Base-by-base conservation (phyloP, 1,140 invertebrate genomes). In the Magallana gigas region DNA sequence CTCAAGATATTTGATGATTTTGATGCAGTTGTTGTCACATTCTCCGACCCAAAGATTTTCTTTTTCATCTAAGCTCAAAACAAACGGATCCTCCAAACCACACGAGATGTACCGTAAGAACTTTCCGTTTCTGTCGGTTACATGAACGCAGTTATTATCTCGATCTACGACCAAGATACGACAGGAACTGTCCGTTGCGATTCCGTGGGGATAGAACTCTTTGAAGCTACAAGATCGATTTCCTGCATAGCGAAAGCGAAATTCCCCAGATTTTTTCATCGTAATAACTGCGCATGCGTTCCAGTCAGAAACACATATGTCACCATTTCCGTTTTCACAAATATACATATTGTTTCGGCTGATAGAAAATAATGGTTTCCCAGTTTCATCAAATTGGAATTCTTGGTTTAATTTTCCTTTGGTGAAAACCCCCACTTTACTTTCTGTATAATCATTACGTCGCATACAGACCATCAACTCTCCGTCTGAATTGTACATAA, bases 41-140 rank as follows among this genome's bases (percentile, higher is more conserved):
- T 83, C 81, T 83, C 81, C 81, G 36, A 83, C 57, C 81, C 81
- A 83, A 16, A 83, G 81, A 8, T 83, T 83, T 57, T 83, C 81
- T 4, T 83, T 14, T 16, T 16, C 18, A 23, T 83, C 81, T 3
- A 83, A 16, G 48, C 81, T 83, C 9, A 83, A 8, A 58, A 58
- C 57, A 56, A 57, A 83, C 12, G 81, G 81, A 18, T 57, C 48
- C 18, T 83, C 8, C 48, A 83, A 18, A n/a, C n/a, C 36, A 9
- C n/a, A 23, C n/a, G 18, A 23, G 48, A 57, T 83, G 81, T 83
- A 58, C 12, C 48, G 48, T 57, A 83, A 83, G n/a, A 83, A 83
- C 81, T 83, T 57, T 7, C 81, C 81, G 81, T 83, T 58, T 12
- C 57, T 56, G 81, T 83, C 81, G 11, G 57, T n/a, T 12, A 83